phyloP scores from a whole-genome alignment of 2,888 invertebrate species.

The Craniophora ligustri region DNA sequence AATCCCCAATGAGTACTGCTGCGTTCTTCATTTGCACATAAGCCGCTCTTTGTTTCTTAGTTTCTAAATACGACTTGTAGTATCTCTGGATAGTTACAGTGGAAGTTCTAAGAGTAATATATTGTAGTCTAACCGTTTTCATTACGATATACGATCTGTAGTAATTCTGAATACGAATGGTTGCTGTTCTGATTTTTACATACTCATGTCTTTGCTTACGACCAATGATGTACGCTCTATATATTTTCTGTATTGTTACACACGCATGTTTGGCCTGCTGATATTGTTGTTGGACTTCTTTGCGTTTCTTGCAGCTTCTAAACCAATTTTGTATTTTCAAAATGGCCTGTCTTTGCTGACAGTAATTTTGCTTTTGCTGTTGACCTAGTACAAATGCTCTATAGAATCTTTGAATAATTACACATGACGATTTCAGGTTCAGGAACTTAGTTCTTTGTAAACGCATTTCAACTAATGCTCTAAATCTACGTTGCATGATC shows the following conservation, averaged over 20 bases:
- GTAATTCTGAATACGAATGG: slow-evolving; percentile 73
- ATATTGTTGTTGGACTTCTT: slow-evolving; percentile 64
- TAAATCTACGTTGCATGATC: slow-evolving; percentile 77
- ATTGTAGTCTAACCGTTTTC: slow-evolving; percentile 66
- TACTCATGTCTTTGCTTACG: slow-evolving; percentile 72
- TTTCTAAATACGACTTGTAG: slow-evolving; percentile 68
- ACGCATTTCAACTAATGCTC: slow-evolving; percentile 75
- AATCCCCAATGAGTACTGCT: slow-evolving; percentile 55
- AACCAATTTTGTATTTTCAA: slow-evolving; percentile 83
- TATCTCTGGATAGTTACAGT: slow-evolving; percentile 66
- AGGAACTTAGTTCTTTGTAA: slow-evolving; percentile 63
- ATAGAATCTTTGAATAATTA: slow-evolving; percentile 76
- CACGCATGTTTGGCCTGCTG: slow-evolving; percentile 70
- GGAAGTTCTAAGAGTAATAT: slow-evolving; percentile 62
- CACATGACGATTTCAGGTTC: slow-evolving; percentile 65
- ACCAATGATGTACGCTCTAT: slow-evolving; percentile 69
- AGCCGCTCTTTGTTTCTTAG: slow-evolving; percentile 58
- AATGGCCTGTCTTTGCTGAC: slow-evolving; percentile 68
- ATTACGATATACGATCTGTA: slow-evolving; percentile 71
- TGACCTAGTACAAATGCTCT: slow-evolving; percentile 70
- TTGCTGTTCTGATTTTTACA: slow-evolving; percentile 69
- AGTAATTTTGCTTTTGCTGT: slow-evolving; percentile 64
- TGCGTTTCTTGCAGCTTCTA: slow-evolving; percentile 66
- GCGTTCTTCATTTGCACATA: slow-evolving; percentile 64
- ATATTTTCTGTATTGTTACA: slow-evolving; percentile 80